Percentiles rank a stretch among this genome's conserved stretches.
Conservation (phyloP, 2,888 invertebrate genomes). For the Drosophila incognita region DNA sequence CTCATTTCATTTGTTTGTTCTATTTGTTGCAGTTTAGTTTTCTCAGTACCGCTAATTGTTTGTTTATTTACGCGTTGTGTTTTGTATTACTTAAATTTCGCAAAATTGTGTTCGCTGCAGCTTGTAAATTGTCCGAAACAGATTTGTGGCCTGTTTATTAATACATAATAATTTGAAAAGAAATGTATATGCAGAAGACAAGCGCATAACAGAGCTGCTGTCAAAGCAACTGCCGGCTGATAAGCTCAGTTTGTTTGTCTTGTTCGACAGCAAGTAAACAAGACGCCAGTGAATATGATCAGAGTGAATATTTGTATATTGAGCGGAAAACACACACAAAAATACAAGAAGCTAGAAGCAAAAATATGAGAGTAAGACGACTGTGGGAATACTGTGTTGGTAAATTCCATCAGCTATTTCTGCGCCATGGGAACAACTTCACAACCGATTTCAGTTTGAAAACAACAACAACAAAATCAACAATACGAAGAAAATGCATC, state of each 20-base stretch:
- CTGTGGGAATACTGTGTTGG: slow-evolving; percentile 38
- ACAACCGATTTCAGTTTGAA: slow-evolving; percentile 26
- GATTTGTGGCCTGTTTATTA: slow-evolving; percentile 46
- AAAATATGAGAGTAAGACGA: slow-evolving; percentile 2
- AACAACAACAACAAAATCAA: neutral
- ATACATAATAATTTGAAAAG: slow-evolving; percentile 42
- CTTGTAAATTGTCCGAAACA: slow-evolving; percentile 4
- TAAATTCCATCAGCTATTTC: slow-evolving; percentile 12
- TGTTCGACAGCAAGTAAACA: slow-evolving; percentile 44
- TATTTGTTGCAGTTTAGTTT: slow-evolving; percentile 14
- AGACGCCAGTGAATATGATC: slow-evolving; percentile 9
- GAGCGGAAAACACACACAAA: neutral
- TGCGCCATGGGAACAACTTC: slow-evolving; percentile 43
- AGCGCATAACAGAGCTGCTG: slow-evolving; percentile 14
- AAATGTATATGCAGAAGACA: slow-evolving; percentile 21
- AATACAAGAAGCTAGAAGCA: neutral
- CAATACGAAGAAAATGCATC: slow-evolving; percentile 19
- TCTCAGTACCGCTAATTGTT: slow-evolving; percentile 67
- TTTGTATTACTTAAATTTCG: slow-evolving; percentile 51
- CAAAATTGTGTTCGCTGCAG: slow-evolving; percentile 35
- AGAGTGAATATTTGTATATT: slow-evolving; percentile 2
- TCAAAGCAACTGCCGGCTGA: slow-evolving; percentile 26
- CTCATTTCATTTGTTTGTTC: slow-evolving; percentile 12
- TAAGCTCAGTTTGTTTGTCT: slow-evolving; percentile 45
- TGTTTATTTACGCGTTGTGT: slow-evolving; percentile 65